A percentile compares a stretch with the other conserved stretches of the same genome.
phyloP scores from a whole-genome alignment of 2,888 invertebrate species.

The Epinotia bilunana region DNA sequence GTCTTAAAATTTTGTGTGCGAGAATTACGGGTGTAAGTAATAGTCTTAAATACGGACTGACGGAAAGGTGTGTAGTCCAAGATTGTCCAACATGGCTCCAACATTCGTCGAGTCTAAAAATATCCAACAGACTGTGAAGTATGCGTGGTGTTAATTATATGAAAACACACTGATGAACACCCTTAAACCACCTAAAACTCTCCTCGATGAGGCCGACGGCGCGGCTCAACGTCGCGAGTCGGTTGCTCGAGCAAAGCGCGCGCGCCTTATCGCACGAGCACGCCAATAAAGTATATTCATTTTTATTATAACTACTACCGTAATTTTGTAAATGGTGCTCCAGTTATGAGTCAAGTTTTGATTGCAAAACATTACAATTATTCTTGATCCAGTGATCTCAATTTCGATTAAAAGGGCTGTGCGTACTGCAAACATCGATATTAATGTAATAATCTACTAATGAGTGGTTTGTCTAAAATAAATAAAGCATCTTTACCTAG shows the following conservation, averaged over 20 bases:
- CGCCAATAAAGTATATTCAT: constrained; percentile 27
- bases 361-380: constrained; percentile 58
- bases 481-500: too few species aligned
- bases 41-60: too few species aligned
- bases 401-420: constrained; percentile 41
- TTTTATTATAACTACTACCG: constrained; percentile 13
- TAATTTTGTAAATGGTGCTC: constrained; percentile 28
- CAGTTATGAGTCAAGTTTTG: constrained; percentile 45
- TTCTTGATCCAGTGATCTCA: constrained; percentile 55
- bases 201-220: background rate
- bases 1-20: too few species aligned
- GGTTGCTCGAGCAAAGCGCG: constrained; percentile 5
- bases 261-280: constrained; percentile 19
- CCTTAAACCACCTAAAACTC: too few species aligned
- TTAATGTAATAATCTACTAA: background rate
- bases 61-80: too few species aligned
- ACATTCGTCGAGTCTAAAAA: background rate
- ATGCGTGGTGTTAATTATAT: too few species aligned
- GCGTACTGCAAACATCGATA: background rate
- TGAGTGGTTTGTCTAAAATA: too few species aligned
- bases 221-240: background rate
- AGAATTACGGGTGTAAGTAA: too few species aligned
- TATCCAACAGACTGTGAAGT: too few species aligned
- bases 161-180: too few species aligned
- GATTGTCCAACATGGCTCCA: background rate